A percentile compares a stretch with the other conserved stretches of the same genome.
phyloP scores from a whole-genome alignment of 2,113 vertebrate genomes.

The Anas platyrhynchos region DNA sequence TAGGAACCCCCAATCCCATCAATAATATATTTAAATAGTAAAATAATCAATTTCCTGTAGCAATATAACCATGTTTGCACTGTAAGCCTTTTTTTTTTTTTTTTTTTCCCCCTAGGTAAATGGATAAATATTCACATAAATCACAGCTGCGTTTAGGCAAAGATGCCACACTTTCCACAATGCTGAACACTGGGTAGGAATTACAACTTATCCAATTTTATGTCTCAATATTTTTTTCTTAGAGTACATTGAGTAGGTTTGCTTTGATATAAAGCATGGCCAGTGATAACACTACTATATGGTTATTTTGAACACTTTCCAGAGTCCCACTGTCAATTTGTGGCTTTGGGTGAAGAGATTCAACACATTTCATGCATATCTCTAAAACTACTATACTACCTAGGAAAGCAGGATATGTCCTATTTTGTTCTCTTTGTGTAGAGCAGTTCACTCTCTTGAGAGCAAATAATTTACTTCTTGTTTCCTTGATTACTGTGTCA shows the following conservation, averaged over 20 bases:
- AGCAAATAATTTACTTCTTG: not conserved
- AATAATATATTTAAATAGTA: not conserved
- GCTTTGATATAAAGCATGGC: not conserved
- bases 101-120: not conserved
- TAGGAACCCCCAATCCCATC: not conserved
- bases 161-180: accelerated
- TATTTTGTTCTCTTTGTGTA: not conserved
- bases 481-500: not conserved
- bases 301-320: not conserved
- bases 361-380: not conserved
- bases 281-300: accelerated
- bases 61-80: not conserved
- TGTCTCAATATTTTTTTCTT: not conserved
- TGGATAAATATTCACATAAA: not conserved
- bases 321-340: not conserved
- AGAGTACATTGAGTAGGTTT: not conserved
- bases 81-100: not conserved
- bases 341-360: not conserved
- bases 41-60: not conserved
- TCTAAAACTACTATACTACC: not conserved
- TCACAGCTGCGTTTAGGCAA: not conserved
- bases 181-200: too few relatives aligned
- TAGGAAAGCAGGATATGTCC: not conserved
- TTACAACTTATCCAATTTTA: accelerated
- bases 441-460: not conserved